Evolutionary conservation across 2,113 vertebrate genomes (phyloP), one percentile per base, ranked within the genome.

Genomic region (Eudorcas thomsonii): DNA sequence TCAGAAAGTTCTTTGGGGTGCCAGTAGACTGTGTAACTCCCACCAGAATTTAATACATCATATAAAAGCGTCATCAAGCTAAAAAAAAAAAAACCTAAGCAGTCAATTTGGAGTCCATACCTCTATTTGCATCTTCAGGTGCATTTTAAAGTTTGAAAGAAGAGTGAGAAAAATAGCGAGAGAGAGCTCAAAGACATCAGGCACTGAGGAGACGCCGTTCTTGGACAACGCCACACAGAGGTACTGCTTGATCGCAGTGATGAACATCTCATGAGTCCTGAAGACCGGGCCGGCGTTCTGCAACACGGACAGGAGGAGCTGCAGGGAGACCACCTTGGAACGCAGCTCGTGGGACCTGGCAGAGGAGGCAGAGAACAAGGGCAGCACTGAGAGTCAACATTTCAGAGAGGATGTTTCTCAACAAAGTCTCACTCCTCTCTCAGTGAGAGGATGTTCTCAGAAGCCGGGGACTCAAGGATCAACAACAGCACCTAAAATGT

Each of bases 91-190:
- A 52, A 52, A 1, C 19, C 64, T 19, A 28, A 74, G 55, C 54
- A 88, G 45, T 23, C n/a, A 83, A 5, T 36, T 50, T 48, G 30
- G 52, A 97, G 85, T 43, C 50, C 97, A 60, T 99, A 99, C 99
- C 99, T 99, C 99, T 88, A 99, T 99, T 97, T 99, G 99, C 99
- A 99, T 99, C 99, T 99, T 99, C 97, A 99, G 99, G 98, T 99
- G 99, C 88, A 99, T 99, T 98, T 99, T 99, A 97, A 99, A 99
- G 98, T 99, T 99, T 2, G 99, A 99, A 50, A 99, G 99, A 97
- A 99, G 98, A 0, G 99, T 99, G 96, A 99, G 99, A 97, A 99
- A 99, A 98, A 99, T 99, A 97, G 99, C 99, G 57, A 99, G 99
- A 6, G 99, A 99, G n/a, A 99, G 99, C 96, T 99, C 99, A 78